A percentile compares a stretch with the other conserved stretches of the same genome.
These are phyloP conservation scores for Peromyscus melanophrys DNA, from an alignment of 2,797 vertebrate species.

Conservation along the genomic window DNA sequence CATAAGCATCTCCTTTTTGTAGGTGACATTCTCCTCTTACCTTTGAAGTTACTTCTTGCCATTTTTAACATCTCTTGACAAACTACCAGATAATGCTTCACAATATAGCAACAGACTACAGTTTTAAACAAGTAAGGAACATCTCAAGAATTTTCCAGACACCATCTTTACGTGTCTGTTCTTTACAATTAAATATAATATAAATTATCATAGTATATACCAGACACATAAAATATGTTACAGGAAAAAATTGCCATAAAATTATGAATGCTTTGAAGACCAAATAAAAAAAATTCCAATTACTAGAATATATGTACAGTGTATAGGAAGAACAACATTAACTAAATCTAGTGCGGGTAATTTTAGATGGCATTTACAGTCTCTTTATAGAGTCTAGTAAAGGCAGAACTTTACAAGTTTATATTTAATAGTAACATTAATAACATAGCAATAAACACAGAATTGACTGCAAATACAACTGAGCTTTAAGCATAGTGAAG, in stretches of 20 bases:
- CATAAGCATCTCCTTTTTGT: constrained; percentile 68
- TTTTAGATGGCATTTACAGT: constrained; percentile 41
- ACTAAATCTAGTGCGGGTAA: neutral
- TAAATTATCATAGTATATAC: constrained; percentile 31
- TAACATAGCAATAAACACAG: constrained; percentile 14
- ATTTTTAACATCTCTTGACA: constrained; percentile 45
- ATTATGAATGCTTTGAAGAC: constrained; percentile 12
- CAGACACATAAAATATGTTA: constrained; percentile 3
- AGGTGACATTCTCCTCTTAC: constrained; percentile 51
- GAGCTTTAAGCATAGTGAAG: neutral
- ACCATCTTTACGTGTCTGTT: constrained; percentile 26
- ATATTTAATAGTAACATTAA: constrained; percentile 22
- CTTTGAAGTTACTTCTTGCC: constrained; percentile 51
- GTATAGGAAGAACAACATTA: neutral
- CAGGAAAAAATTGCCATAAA: constrained; percentile 31
- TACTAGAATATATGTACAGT: neutral
- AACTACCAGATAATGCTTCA: constrained; percentile 63
- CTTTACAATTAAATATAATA: constrained; percentile 44
- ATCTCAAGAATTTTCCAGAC: neutral
- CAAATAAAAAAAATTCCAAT: constrained; percentile 51
- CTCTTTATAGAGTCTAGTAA: neutral
- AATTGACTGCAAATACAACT: neutral
- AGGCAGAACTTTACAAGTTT: neutral
- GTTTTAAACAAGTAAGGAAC: constrained; percentile 15
- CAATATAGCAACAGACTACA: neutral